Conservation (phyloP, 2,888 invertebrate species). For the Drosophila incognita region DNA sequence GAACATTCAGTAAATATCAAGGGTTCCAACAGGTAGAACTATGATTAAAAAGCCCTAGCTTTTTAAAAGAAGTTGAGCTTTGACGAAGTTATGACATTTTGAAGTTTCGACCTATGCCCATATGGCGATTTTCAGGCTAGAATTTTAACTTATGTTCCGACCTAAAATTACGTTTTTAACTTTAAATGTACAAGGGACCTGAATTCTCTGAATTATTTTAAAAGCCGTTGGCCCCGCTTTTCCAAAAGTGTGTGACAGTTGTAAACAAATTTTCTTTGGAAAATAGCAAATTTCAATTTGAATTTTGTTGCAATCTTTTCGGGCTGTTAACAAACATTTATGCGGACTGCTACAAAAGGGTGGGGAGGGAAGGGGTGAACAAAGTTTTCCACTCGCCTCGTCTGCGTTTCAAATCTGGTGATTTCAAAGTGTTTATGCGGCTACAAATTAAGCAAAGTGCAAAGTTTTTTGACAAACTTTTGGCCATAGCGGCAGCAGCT, state of each 20-base stretch:
- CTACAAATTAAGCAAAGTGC: slow-evolving; percentile 71
- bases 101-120: too few relatives aligned
- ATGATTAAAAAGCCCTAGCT: too few relatives aligned
- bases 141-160: too few relatives aligned
- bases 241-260: slow-evolving; percentile 44
- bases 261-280: slow-evolving; percentile 40
- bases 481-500: slow-evolving; percentile 56
- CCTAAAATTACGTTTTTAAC: too few relatives aligned
- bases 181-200: neutral
- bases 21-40: too few relatives aligned
- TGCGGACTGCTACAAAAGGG: slow-evolving; percentile 1
- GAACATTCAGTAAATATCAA: neutral
- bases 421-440: slow-evolving; percentile 80
- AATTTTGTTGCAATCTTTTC: slow-evolving; percentile 74
- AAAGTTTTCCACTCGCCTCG: slow-evolving; percentile 59
- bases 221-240: slow-evolving; percentile 8
- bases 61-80: too few relatives aligned
- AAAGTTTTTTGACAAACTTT: slow-evolving; percentile 75
- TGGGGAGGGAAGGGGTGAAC: neutral
- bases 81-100: too few relatives aligned
- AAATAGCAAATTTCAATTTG: slow-evolving; percentile 64
- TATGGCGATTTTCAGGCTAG: too few relatives aligned
- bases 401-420: slow-evolving; percentile 60
- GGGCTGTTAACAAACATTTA: slow-evolving; percentile 69
- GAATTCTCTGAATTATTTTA: neutral